phyloP scores from a whole-genome alignment of 2,113 vertebrate species.

The Recurvirostra avosetta region DNA sequence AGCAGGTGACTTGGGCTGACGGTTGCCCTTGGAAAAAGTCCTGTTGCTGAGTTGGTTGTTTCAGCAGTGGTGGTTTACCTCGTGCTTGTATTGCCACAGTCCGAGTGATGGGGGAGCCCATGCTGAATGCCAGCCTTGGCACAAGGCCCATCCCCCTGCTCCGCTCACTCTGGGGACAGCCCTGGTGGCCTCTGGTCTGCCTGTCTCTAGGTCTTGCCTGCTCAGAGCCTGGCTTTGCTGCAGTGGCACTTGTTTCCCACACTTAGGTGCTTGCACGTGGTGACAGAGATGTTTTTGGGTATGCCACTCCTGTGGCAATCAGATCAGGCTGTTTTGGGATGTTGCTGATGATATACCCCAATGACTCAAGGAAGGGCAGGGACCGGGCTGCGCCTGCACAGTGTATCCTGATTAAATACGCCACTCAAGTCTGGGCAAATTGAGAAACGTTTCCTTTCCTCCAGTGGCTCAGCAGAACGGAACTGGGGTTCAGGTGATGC shows the following conservation, averaged over 20 bases:
- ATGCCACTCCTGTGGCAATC: background rate
- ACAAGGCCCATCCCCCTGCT: background rate
- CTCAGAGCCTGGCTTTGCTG: background rate
- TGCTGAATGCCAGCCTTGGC: background rate
- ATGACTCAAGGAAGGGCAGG: conserved; percentile 25
- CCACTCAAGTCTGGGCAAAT: background rate
- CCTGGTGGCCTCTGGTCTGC: background rate
- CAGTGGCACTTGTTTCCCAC: background rate
- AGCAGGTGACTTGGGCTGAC: background rate
- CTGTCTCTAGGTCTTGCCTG: background rate
- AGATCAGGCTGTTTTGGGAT: background rate
- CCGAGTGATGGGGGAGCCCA: background rate
- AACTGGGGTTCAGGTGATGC: background rate
- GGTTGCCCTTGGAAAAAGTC: background rate
- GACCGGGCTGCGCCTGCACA: background rate
- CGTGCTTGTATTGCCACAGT: background rate
- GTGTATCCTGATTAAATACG: background rate
- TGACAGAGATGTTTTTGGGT: background rate
- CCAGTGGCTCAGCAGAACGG: background rate
- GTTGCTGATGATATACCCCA: background rate
- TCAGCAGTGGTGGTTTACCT: background rate
- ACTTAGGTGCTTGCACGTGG: fast-evolving
- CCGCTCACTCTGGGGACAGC: background rate
- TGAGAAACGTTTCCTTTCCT: background rate
- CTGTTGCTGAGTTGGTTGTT: background rate